Percentiles rank a stretch among this genome's conserved stretches.
phyloP scores from a whole-genome alignment of 2,113 vertebrate species.

The Madoqua kirkii region DNA sequence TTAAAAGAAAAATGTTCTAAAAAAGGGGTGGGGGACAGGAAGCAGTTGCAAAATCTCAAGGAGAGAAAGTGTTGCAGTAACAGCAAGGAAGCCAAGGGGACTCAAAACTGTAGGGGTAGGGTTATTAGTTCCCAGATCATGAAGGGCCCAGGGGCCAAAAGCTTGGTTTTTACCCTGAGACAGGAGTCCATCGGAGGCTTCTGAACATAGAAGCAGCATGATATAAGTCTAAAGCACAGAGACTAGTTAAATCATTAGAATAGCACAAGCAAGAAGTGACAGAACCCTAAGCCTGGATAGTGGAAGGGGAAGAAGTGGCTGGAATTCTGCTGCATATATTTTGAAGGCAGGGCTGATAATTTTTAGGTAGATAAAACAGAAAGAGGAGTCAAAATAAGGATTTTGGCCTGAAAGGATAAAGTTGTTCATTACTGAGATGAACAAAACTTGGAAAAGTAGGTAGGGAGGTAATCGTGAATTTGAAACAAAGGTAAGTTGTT shows the following conservation, averaged over 20 bases:
- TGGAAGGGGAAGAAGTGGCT: not conserved
- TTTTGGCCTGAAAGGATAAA: not conserved
- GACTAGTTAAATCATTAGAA: not conserved
- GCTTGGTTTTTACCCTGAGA: not conserved
- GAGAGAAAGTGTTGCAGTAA: not conserved
- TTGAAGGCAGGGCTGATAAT: not conserved
- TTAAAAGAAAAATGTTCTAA: not conserved
- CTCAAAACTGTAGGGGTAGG: not conserved
- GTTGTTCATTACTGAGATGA: not conserved
- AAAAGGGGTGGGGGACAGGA: not conserved
- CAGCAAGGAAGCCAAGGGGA: not conserved
- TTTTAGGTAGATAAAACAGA: not conserved
- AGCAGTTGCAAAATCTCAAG: not conserved
- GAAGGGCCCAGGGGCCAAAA: not conserved
- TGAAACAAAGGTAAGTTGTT: not conserved
- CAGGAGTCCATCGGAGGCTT: not conserved
- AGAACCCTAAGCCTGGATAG: not conserved
- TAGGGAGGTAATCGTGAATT: not conserved
- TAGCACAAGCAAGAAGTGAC: not conserved
- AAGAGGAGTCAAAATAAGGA: not conserved
- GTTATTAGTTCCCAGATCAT: not conserved
- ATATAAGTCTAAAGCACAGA: not conserved
- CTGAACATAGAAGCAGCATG: not conserved
- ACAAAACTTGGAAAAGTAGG: not conserved
- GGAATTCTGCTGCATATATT: not conserved